Evolutionary conservation across 2,113 vertebrate genomes (phyloP), one percentile per base, ranked within the genome.

Genomic region (Tauraco erythrolophus): DNA sequence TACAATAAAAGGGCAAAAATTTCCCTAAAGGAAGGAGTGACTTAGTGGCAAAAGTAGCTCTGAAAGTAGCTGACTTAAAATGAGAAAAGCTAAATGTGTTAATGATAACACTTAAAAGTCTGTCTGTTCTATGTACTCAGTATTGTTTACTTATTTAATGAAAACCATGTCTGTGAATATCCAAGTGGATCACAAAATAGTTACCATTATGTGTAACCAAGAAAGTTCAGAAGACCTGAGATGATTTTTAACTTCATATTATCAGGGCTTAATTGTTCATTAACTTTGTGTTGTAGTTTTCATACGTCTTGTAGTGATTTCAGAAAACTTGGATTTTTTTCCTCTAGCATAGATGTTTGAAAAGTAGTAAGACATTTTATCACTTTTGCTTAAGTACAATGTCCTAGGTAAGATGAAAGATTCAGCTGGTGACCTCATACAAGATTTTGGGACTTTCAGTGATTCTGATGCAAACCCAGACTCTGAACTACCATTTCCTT

Each of bases 111-210:
- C 71, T 92, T 82, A 39, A 45, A 91, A 84, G 19, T 51, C 51
- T 74, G 13, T 75, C 72, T 83, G 43, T 79, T 95, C 53, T 65
- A 10, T 61, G 79, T 93, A 57, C 33, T 83, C 70, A 23, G 4
- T 61, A 48, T 31, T 93, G 66, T 89, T 92, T 96, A 54, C 92
- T 74, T 94, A 57, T 19, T 37, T 82, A 88, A 94, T 97, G 74
- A 84, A 89, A 94, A 54, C 30, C 41, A 13, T 83, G 75, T 72
- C 85, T 80, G 68, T 90, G 88, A 83, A 86, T 96, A 74, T 69
- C 24, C 33, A 83, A 91, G 90, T 70, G 46, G 85, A 84, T 85
- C n/a, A 12, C 62, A 84, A 74, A 91, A 70, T 61, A 91, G 39
- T 91, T 88, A 45, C 53, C 12, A 25, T 56, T 80, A 35, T 9